Percentiles rank a stretch among this genome's conserved stretches.
Evolutionary conservation across 2,888 invertebrate species (phyloP).

Genomic region (Tenthredo livida): DNA sequence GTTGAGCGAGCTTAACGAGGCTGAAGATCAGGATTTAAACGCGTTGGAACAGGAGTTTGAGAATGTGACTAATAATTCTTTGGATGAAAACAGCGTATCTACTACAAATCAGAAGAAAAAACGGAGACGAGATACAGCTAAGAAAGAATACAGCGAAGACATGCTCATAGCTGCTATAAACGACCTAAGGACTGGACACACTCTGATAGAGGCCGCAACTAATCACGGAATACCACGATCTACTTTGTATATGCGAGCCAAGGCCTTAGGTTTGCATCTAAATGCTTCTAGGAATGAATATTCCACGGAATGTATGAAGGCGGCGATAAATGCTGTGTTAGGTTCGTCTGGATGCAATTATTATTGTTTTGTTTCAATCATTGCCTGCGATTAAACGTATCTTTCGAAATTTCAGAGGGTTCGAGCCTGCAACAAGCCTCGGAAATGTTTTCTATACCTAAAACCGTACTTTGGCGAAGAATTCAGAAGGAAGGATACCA

Average conservation of each 20-base stretch:
- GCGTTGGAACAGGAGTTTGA: conserved; percentile 60
- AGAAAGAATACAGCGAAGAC: conserved; percentile 74
- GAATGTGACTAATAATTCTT: conserved; percentile 48
- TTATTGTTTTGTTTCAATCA: not conserved
- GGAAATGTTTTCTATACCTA: conserved; percentile 76
- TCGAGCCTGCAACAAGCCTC: conserved; percentile 77
- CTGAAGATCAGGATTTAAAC: conserved; percentile 59
- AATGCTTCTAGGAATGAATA: conserved; percentile 76
- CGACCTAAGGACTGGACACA: conserved; percentile 74
- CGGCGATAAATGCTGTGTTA: conserved; percentile 76
- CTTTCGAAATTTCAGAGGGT: conserved; percentile 68
- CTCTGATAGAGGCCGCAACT: conserved; percentile 75
- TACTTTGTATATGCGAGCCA: conserved; percentile 77
- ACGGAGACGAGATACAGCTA: conserved; percentile 67
- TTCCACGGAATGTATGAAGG: conserved; percentile 75
- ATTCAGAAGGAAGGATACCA: conserved; percentile 76
- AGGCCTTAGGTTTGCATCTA: conserved; percentile 73
- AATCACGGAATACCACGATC: conserved; percentile 77
- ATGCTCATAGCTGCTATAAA: conserved; percentile 75
- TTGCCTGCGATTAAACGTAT: not conserved
- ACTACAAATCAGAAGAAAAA: conserved; percentile 63
- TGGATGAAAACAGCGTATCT: conserved; percentile 23
- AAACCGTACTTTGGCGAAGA: conserved; percentile 78
- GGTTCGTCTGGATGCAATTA: conserved; percentile 64
- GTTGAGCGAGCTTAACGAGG: conserved; percentile 61